Conservation (phyloP, 2,797 vertebrate species). For the Gallinago stenura region DNA sequence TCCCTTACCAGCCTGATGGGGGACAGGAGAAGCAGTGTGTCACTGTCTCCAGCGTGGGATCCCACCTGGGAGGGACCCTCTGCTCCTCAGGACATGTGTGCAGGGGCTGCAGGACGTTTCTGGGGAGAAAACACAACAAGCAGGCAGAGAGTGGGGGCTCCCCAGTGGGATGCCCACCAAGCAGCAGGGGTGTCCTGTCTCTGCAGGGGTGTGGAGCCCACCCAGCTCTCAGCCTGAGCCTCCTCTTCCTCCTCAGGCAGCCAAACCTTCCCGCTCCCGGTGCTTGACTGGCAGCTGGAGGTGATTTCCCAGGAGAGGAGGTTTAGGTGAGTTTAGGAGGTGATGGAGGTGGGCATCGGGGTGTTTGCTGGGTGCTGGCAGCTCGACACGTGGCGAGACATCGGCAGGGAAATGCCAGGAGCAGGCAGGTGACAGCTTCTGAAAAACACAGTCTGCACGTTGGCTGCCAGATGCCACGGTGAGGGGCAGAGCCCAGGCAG, state of each 20-base stretch:
- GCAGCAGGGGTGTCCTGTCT: not conserved
- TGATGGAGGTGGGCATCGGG: not conserved
- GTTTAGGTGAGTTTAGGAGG: not conserved
- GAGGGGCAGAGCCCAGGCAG: not conserved
- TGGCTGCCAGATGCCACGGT: not conserved
- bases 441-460: not conserved
- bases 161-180: fast-evolving
- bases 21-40: not conserved
- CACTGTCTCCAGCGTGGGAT: not conserved
- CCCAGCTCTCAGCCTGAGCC: not conserved
- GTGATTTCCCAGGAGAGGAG: not conserved
- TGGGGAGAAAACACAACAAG: not conserved
- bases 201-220: fast-evolving
- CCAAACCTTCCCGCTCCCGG: not conserved
- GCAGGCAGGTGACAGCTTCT: not conserved
- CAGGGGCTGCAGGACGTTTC: not conserved
- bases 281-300: not conserved
- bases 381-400: fast-evolving
- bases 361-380: not conserved
- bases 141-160: not conserved
- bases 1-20: not conserved
- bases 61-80: not conserved
- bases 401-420: not conserved
- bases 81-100: fast-evolving
- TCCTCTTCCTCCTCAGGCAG: not conserved